These are phyloP conservation scores for Stomatorhinus ivindoensis DNA, from an alignment of 2,113 vertebrate species.

Conservation along the genomic window DNA sequence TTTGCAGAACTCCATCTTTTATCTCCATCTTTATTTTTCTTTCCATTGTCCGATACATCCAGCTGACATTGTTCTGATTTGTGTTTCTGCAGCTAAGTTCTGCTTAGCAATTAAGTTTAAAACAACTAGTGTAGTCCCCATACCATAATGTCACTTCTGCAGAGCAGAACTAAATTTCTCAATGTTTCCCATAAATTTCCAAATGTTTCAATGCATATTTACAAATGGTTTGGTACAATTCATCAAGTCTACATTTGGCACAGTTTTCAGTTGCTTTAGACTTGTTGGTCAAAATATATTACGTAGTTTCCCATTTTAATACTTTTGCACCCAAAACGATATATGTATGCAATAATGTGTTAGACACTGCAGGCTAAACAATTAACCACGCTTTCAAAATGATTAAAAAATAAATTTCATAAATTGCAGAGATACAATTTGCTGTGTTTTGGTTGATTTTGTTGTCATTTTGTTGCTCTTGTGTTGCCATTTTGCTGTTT, in stretches of 20 bases:
- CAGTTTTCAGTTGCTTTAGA: not conserved
- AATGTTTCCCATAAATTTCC: not conserved
- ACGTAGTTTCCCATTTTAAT: not conserved
- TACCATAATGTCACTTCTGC: not conserved
- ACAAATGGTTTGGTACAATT: not conserved
- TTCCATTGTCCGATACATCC: not conserved
- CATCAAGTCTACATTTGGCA: not conserved
- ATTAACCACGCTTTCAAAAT: not conserved
- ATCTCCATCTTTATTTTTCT: not conserved
- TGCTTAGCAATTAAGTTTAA: too few species aligned
- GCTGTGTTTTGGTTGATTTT: not conserved
- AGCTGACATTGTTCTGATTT: not conserved
- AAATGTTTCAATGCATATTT: not conserved
- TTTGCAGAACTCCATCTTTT: not conserved
- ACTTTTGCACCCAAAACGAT: not conserved
- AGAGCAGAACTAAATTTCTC: not conserved
- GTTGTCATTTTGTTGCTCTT: too few species aligned
- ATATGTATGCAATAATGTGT: not conserved
- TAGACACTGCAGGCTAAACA: not conserved
- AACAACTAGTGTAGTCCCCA: not conserved
- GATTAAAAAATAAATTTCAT: not conserved
- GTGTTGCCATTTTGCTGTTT: too few species aligned
- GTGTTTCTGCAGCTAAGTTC: too few species aligned
- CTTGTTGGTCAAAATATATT: not conserved
- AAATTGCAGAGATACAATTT: not conserved